Percentiles rank a stretch among this genome's conserved stretches.
Conservation (phyloP, 1,140 invertebrate species). For the Pseudoatta argentina region DNA sequence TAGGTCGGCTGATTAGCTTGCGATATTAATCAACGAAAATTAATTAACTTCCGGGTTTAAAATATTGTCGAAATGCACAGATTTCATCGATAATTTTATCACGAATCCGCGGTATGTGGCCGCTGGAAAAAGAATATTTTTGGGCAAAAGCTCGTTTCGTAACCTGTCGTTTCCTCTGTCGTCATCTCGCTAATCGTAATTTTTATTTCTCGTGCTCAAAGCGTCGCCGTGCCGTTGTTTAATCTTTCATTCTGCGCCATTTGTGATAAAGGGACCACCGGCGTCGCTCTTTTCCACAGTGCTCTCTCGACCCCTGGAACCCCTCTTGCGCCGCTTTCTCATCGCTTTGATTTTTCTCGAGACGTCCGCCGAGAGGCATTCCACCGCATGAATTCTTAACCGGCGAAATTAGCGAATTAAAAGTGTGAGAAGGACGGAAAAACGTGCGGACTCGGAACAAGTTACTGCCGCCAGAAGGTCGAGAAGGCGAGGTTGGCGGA, state of each 20-base stretch:
- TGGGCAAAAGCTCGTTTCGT: neutral
- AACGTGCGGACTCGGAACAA: constrained; percentile 43
- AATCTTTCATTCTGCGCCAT: constrained; percentile 85
- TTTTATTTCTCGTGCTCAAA: constrained; percentile 60
- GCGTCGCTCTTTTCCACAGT: constrained; percentile 68
- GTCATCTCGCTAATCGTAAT: neutral
- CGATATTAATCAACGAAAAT: constrained; percentile 63
- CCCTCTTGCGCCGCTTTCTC: constrained; percentile 75
- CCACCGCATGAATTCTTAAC: constrained; percentile 86
- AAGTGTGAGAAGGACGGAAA: constrained; percentile 75
- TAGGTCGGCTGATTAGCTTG: constrained; percentile 61
- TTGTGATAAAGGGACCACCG: constrained; percentile 81
- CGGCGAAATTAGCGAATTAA: constrained; percentile 86
- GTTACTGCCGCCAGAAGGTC: constrained; percentile 18
- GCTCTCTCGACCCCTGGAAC: neutral
- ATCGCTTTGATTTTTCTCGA: constrained; percentile 86
- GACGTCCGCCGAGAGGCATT: constrained; percentile 81
- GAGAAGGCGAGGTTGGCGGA: constrained; percentile 23
- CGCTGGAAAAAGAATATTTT: neutral
- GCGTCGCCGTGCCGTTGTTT: constrained; percentile 76
- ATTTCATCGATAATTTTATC: constrained; percentile 25
- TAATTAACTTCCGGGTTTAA: constrained; percentile 60
- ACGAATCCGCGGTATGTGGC: neutral
- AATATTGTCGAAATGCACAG: constrained; percentile 49
- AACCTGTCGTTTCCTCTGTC: constrained; percentile 34